Base-by-base conservation (phyloP, 2,797 vertebrate species). In the Nannoperca obscura region DNA sequence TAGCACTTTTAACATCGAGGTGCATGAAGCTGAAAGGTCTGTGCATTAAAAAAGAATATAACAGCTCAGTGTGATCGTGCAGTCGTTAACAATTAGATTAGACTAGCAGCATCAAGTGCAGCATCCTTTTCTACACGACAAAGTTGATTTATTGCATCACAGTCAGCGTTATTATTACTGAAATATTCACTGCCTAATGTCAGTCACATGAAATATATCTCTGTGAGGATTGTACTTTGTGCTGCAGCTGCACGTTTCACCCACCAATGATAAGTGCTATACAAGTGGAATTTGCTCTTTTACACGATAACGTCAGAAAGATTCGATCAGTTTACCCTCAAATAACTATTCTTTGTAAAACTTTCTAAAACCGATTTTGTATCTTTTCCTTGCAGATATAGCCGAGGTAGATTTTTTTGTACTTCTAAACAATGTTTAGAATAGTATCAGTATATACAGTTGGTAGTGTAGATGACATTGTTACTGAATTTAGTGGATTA, bases 301-400 rank as follows among this genome's bases (percentile, higher is more conserved):
- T n/a, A 53, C 58, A 1, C 4, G 3, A 59, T 54, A 7, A 46
- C 27, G 49, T 63, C 54, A 61, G 46, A 83, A 65, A n/a, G 44
- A 86, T 77, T 84, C 7, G 7, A 88, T 83, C 76, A 3, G 54
- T 84, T 88, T 62, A 87, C 86, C 86, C 80, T 62, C 17, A 58
- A 80, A 66, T 76, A 55, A 84, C 62, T 71, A 77, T 71, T 72
- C 88, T 94, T 95, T 93, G 78, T 95, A 92, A 92, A 87, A 89
- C 84, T 93, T 94, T 94, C 82, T 89, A 91, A 91, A 90, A 63
- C 15, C 59, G 54, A 63, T 89, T 94, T 94, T 92, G 75, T 93
- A 93, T 90, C 54, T 90, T 91, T 93, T 88, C 85, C 85, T 84
- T 76, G 64, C 78, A 84, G 71, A 81, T 80, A 66, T 77, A 86